Conservation (phyloP, 2,888 invertebrate species). For the Meghimatium bilineatum region DNA sequence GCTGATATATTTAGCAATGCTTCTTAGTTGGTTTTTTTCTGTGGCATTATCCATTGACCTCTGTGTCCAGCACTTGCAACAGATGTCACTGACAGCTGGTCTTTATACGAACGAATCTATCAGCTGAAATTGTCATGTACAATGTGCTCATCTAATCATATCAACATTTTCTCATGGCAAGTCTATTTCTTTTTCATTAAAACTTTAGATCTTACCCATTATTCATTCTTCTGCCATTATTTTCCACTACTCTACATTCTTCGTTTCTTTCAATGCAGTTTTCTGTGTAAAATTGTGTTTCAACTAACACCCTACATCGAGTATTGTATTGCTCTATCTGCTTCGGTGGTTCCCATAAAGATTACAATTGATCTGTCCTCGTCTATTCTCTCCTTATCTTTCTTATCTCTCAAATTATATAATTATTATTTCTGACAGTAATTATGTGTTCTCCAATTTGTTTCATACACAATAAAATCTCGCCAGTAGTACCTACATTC, state of each 20-base stretch:
- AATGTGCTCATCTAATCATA: background rate
- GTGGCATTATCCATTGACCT: slow-evolving; percentile 2
- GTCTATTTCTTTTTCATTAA: background rate
- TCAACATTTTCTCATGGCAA: too few relatives aligned
- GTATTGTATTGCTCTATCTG: too few relatives aligned
- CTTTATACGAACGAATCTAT: background rate
- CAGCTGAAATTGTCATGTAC: background rate
- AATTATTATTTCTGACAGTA: too few relatives aligned
- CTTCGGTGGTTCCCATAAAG: too few relatives aligned
- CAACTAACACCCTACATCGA: too few relatives aligned
- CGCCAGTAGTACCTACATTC: too few relatives aligned
- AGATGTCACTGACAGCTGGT: background rate
- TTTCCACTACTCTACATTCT: background rate
- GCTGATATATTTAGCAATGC: background rate
- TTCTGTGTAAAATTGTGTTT: too few relatives aligned
- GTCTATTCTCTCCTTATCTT: too few relatives aligned
- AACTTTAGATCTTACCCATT: background rate
- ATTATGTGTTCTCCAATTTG: too few relatives aligned
- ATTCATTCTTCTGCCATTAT: background rate
- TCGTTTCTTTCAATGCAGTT: background rate
- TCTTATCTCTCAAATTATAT: too few relatives aligned
- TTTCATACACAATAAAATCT: too few relatives aligned
- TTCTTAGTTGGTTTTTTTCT: background rate
- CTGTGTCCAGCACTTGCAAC: background rate
- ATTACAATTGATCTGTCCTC: too few relatives aligned